phyloP scores from a whole-genome alignment of 92 coral and sea anemone genomes.

The Porites cylindrica region DNA sequence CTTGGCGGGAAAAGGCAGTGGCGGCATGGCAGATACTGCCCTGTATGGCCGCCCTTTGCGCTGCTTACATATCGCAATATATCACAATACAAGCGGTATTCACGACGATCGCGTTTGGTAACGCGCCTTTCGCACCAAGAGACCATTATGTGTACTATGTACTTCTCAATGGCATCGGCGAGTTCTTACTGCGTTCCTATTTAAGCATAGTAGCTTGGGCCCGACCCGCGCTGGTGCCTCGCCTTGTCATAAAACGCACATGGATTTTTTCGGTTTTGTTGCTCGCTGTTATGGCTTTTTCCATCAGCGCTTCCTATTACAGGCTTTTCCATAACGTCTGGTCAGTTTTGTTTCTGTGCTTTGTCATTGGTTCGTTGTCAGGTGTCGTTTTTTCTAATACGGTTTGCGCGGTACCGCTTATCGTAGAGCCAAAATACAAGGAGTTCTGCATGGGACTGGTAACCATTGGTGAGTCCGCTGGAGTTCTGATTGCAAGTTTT shows the following conservation, averaged over 20 bases:
- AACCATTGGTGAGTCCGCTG: conserved; percentile 68
- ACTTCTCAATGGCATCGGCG: conserved; percentile 79
- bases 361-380: conserved; percentile 72
- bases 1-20: conserved; percentile 73
- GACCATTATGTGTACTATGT: conserved; percentile 83
- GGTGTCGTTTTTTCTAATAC: conserved; percentile 84
- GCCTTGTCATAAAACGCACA: conserved; percentile 73
- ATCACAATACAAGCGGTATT: conserved; percentile 82
- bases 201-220: conserved; percentile 64
- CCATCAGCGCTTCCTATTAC: conserved; percentile 83
- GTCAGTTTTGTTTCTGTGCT: conserved; percentile 63
- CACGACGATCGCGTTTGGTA: conserved; percentile 76
- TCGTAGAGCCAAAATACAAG: conserved; percentile 78
- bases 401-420: conserved; percentile 69
- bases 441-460: conserved; percentile 88
- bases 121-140: conserved; percentile 76
- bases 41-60: conserved; percentile 67
- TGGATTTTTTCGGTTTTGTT: conserved; percentile 71
- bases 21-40: conserved; percentile 79
- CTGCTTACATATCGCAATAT: conserved; percentile 74
- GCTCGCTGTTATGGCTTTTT: conserved; percentile 43
- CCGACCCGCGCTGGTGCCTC: conserved; percentile 64
- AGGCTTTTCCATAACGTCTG: conserved; percentile 74
- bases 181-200: conserved; percentile 77
- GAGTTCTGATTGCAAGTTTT: conserved; percentile 78